Percentiles rank a stretch among this genome's conserved stretches.
phyloP scores from a whole-genome alignment of 2,797 vertebrate species.

The Microctenopoma steveboyesi region DNA sequence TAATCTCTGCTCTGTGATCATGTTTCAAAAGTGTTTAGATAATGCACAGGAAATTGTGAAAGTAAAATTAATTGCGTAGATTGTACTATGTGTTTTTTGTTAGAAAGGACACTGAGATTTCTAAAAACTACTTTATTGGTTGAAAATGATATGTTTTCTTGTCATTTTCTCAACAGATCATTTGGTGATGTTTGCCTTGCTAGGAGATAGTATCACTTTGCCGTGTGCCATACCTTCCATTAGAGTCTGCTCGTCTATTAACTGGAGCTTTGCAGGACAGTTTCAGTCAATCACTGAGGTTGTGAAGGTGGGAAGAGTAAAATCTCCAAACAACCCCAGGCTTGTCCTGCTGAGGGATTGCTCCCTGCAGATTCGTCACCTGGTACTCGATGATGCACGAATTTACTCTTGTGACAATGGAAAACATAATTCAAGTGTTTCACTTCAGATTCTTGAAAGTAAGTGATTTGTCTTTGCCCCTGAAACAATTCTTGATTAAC shows the following conservation, averaged over 20 bases:
- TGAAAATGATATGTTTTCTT: background rate
- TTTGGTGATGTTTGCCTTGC: slow-evolving; percentile 29
- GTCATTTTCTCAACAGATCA: slow-evolving; percentile 19
- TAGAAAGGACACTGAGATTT: background rate
- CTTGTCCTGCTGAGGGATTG: slow-evolving; percentile 54
- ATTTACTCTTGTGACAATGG: slow-evolving; percentile 56
- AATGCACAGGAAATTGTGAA: background rate
- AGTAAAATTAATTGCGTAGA: background rate
- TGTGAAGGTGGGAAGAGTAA: slow-evolving; percentile 49
- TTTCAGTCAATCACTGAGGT: background rate
- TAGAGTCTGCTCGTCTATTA: slow-evolving; percentile 51
- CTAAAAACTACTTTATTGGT: background rate
- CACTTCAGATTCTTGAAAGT: slow-evolving; percentile 55
- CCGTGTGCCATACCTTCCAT: slow-evolving; percentile 52
- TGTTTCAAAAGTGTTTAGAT: background rate
- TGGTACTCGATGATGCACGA: slow-evolving; percentile 30
- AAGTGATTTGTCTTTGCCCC: slow-evolving; percentile 10
- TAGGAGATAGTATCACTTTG: slow-evolving; percentile 53
- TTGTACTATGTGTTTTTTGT: background rate
- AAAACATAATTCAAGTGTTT: slow-evolving; percentile 29
- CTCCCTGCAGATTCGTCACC: slow-evolving; percentile 58
- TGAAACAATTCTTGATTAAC: background rate
- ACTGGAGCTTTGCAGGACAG: slow-evolving; percentile 39
- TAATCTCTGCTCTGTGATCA: background rate
- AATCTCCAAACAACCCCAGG: background rate